Conservation (phyloP, 2,797 vertebrate genomes). For the Aythya fuligula region DNA sequence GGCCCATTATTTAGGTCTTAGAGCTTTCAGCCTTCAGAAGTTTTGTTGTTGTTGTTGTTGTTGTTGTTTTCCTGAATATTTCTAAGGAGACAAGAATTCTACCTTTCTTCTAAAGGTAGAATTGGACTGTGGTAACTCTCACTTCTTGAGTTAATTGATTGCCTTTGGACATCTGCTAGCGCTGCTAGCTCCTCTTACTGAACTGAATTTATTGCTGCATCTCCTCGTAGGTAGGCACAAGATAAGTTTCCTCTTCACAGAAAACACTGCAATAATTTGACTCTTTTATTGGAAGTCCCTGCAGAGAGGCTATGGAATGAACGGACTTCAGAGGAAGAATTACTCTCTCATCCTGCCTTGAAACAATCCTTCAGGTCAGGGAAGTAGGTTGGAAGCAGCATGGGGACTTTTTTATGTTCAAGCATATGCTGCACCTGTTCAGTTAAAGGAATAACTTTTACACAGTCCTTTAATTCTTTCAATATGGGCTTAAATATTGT, state of each 20-base stretch:
- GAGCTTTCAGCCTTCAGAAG: not conserved
- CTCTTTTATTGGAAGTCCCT: conserved; percentile 17
- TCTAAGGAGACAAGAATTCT: not conserved
- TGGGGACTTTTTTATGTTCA: not conserved
- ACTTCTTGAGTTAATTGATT: not conserved
- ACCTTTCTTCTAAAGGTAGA: not conserved
- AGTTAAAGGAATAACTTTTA: not conserved
- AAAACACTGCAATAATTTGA: conserved; percentile 18
- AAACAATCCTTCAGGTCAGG: not conserved
- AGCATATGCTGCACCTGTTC: not conserved
- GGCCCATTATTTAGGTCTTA: not conserved
- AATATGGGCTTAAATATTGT: not conserved
- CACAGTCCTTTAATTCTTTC: not conserved
- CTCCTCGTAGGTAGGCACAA: conserved; percentile 6
- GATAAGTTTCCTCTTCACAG: conserved; percentile 24
- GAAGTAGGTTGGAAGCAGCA: not conserved
- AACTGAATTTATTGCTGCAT: not conserved
- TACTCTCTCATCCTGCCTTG: not conserved
- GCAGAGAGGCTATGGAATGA: not conserved
- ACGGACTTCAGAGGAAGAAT: conserved; percentile 10
- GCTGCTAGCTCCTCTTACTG: not conserved
- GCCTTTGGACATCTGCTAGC: not conserved
- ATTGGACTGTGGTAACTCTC: not conserved
- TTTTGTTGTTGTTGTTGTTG: not conserved
- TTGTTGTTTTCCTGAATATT: not conserved